Conservation (phyloP, 2,113 vertebrate species). For the Machaerirhynchus nigripectus region DNA sequence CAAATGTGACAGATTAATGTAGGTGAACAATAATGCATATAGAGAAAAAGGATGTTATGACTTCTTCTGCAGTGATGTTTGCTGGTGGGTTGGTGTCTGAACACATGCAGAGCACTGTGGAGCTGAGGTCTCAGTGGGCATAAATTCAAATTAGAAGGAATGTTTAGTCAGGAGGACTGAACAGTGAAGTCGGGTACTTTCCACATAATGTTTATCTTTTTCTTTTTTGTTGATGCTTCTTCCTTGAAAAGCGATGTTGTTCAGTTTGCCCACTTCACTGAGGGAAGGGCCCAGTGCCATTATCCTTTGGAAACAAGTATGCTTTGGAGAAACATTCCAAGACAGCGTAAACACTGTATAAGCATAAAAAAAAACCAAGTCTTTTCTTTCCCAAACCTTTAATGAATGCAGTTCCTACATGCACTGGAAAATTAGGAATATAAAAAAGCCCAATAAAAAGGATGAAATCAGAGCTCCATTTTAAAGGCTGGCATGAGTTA, state of each 20-base stretch:
- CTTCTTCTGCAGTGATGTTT: not conserved
- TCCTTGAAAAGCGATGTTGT: not conserved
- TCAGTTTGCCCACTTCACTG: not conserved
- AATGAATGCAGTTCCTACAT: not conserved
- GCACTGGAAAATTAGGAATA: not conserved
- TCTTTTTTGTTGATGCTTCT: not conserved
- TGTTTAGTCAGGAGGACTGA: not conserved
- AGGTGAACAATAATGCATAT: not conserved
- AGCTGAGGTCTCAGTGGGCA: not conserved
- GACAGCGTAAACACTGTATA: not conserved
- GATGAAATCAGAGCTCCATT: not conserved
- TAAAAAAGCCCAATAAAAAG: not conserved
- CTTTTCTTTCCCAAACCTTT: not conserved
- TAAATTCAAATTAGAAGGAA: not conserved
- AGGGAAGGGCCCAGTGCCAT: not conserved
- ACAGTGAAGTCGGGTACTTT: not conserved
- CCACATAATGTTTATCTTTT: not conserved
- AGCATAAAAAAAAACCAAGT: not conserved
- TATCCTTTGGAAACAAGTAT: not conserved
- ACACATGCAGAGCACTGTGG: not conserved
- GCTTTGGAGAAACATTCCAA: constrained; percentile 10
- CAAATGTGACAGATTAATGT: not conserved
- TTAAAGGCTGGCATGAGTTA: not conserved
- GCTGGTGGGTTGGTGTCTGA: not conserved
- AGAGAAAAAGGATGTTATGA: not conserved